Percentiles rank a stretch among this genome's conserved stretches.
Conservation (phyloP, 2,113 vertebrate species). For the Passer domesticus region DNA sequence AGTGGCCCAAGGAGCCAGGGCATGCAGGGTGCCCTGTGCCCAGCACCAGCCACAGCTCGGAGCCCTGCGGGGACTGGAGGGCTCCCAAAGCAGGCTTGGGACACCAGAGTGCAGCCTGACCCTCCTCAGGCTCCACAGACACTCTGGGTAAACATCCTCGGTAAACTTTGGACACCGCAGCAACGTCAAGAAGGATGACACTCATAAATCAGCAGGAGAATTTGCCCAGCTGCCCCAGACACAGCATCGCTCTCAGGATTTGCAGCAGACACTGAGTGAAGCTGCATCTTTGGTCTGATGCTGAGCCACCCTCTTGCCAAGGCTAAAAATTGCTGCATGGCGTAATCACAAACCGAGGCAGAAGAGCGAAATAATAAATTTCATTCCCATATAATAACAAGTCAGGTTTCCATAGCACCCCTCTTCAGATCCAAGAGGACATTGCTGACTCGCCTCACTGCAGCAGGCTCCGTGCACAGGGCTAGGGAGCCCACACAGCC, state of each 20-base stretch:
- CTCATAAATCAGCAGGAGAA: conserved; percentile 1
- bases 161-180: neutral
- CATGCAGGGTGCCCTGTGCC: rapidly evolving
- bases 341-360: conserved; percentile 29
- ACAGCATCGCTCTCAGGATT: neutral
- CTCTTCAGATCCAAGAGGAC: neutral
- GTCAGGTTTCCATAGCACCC: conserved; percentile 55
- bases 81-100: neutral
- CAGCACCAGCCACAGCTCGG: neutral
- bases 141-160: neutral
- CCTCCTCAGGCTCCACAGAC: neutral
- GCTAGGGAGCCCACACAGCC: neutral
- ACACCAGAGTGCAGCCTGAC: neutral
- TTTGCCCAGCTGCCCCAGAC: neutral
- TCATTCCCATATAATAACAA: conserved; percentile 30
- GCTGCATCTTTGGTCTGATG: neutral
- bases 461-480: neutral
- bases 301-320: conserved; percentile 43
- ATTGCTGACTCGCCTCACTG: neutral
- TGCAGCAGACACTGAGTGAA: neutral
- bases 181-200: neutral
- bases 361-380: conserved; percentile 13
- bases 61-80: neutral
- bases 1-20: neutral
- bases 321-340: conserved; percentile 50